Conservation (phyloP, 2,113 vertebrate genomes). For the Glareola pratincola region DNA sequence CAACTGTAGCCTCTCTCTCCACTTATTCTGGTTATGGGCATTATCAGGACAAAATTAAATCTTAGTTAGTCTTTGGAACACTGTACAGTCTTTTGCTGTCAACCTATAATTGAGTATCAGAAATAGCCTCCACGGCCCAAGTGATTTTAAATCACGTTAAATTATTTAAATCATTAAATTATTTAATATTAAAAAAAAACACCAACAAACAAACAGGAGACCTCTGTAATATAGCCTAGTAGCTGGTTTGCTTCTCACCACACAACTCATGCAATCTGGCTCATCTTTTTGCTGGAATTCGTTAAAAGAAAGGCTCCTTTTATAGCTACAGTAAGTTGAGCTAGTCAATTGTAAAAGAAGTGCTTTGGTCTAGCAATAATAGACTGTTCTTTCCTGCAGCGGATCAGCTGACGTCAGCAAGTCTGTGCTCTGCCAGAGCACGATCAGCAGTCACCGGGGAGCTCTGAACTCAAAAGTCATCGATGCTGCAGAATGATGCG, state of each 20-base stretch:
- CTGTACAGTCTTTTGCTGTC: background rate
- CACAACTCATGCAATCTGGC: background rate
- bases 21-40: background rate
- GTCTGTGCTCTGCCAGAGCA: conserved; percentile 64
- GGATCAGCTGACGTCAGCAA: conserved; percentile 67
- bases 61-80: background rate
- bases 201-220: background rate
- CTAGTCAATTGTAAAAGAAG: conserved; percentile 80
- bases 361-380: conserved; percentile 77
- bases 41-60: background rate
- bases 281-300: conserved; percentile 51
- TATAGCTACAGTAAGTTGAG: conserved; percentile 71
- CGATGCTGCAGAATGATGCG: conserved; percentile 33
- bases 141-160: background rate
- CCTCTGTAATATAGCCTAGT: background rate
- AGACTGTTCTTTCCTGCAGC: conserved; percentile 76
- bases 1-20: no score
- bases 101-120: background rate
- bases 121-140: background rate
- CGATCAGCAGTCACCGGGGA: conserved; percentile 45
- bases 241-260: conserved; percentile 1
- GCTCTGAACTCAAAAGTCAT: conserved; percentile 4
- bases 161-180: background rate
- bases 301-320: conserved; percentile 78
- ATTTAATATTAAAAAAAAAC: background rate